These are phyloP conservation scores for Glyphotaelius pellucidus DNA, from an alignment of 2,888 invertebrate species.

Conservation along the genomic window DNA sequence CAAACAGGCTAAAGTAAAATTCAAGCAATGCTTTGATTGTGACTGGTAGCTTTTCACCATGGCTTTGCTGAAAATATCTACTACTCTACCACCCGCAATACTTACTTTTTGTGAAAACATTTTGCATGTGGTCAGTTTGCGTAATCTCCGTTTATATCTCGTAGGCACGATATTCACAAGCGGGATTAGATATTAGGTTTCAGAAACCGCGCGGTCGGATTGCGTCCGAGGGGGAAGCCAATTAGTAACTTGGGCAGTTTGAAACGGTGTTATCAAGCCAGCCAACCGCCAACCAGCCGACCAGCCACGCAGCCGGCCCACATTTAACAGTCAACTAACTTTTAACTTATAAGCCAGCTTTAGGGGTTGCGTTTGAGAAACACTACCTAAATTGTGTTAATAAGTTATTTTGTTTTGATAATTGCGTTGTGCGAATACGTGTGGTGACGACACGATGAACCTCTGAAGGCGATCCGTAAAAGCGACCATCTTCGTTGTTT, in stretches of 20 bases:
- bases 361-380: background rate
- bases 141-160: background rate
- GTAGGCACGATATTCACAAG: constrained; percentile 15
- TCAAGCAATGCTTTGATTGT: too few species aligned
- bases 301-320: background rate
- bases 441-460: background rate
- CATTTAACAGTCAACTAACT: constrained; percentile 13
- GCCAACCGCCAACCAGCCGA: background rate
- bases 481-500: too few species aligned
- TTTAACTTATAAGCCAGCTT: background rate
- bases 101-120: background rate
- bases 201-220: background rate
- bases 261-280: background rate
- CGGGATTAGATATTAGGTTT: background rate
- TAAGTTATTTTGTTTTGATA: background rate
- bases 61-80: too few species aligned
- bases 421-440: background rate
- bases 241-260: constrained; percentile 32
- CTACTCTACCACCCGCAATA: too few species aligned
- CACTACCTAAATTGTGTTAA: background rate
- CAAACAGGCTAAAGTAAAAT: too few species aligned
- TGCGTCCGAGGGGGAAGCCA: background rate
- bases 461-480: too few species aligned
- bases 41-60: too few species aligned
- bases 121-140: background rate